Evolutionary conservation across 2,888 invertebrate species (phyloP).

Genomic region (Sthenelais limicola): DNA sequence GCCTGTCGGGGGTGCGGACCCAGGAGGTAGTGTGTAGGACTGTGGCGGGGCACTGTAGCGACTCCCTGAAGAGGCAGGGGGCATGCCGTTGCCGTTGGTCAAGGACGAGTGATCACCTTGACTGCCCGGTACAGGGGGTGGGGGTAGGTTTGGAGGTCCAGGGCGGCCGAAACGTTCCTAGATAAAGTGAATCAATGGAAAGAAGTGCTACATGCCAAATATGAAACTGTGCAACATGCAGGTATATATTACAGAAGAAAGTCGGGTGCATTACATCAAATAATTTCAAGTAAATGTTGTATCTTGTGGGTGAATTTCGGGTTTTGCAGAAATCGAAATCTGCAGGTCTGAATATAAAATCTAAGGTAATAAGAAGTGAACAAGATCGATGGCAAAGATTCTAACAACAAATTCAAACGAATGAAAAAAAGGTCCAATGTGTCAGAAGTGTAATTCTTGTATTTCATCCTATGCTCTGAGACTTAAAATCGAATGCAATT

Average conservation of each 20-base stretch:
- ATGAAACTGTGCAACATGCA: neutral
- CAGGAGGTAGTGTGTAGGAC: slow-evolving; percentile 42
- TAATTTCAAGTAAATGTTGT: too few relatives aligned
- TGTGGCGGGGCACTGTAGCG: slow-evolving; percentile 24
- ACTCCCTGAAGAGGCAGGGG: neutral
- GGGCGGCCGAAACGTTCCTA: neutral
- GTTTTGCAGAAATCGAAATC: neutral
- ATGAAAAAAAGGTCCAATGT: too few relatives aligned
- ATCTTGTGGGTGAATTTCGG: neutral
- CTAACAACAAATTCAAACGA: too few relatives aligned
- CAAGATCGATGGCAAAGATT: too few relatives aligned
- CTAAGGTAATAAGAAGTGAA: too few relatives aligned
- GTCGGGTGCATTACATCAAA: too few relatives aligned
- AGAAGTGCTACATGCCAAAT: neutral
- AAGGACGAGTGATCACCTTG: neutral
- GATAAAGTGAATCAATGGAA: neutral
- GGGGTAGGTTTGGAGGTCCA: neutral
- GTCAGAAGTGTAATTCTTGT: too few relatives aligned
- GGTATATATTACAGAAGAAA: slow-evolving; percentile 4
- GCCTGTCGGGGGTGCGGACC: slow-evolving; percentile 27
- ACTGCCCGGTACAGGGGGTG: slow-evolving; percentile 1
- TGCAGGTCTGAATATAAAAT: too few relatives aligned
- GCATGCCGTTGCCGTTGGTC: slow-evolving; percentile 16
- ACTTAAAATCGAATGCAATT: too few relatives aligned
- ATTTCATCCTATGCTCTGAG: too few relatives aligned